Evolutionary conservation across 2,888 invertebrate species (phyloP), one percentile per base, ranked within the genome.

Genomic region (Dicyrtoma fusca): DNA sequence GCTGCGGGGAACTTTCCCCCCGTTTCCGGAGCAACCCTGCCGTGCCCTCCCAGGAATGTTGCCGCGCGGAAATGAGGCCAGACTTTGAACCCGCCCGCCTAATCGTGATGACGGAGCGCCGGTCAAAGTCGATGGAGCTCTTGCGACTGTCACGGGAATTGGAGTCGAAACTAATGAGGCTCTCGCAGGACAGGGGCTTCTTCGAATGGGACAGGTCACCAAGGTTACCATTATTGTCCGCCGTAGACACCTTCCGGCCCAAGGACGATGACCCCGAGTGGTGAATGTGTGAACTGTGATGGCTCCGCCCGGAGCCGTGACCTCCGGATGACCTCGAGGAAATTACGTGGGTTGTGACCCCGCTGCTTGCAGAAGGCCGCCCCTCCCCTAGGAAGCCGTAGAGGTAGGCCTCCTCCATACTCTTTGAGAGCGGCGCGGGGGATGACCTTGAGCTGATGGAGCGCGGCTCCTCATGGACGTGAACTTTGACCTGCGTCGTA

Each of bases 131-230:
- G 21, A 81, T 78, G 26, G 81, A 82, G 0, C 87, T 87, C 1
- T 87, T 83, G 21, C 87, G 83, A 79, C 87, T 87, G 69, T 34
- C 86, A 0, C 84, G 84, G 10, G 74, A 74, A 51, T 74, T 76
- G 17, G 74, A 73, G 26, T 74, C 73, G 21, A 88, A 81, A 34
- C 87, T 79, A 42, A 80, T 80, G 25, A 82, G 74, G 75, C 82
- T 88, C 81, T 87, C 87, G 74, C 87, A 87, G 6, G 87, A 87
- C 1, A 84, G 83, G 42, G 85, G 84, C 68, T 86, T 79, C 59
- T 76, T 78, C n/a, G n/a, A n/a, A n/a, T n/a, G n/a, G n/a, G n/a
- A 23, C 4, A 34, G 34, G 34, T 34, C 34, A 34, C 34, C 8
- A 21, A 21, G 55, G 8, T 11, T 11, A n/a, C n/a, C n/a, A n/a